These are phyloP conservation scores for Ormyrus thymus DNA, from an alignment of 2,888 invertebrate genomes.

Conservation along the genomic window DNA sequence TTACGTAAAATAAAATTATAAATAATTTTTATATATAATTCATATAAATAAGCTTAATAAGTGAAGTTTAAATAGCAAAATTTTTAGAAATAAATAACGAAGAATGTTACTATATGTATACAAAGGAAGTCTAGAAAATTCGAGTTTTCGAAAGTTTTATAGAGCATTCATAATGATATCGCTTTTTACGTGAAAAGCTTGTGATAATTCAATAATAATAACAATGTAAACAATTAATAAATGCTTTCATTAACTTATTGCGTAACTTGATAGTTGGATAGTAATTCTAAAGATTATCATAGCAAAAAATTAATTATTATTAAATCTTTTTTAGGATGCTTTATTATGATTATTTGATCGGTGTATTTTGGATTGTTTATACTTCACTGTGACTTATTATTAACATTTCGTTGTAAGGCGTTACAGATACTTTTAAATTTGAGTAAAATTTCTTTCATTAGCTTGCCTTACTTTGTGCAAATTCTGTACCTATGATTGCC, in stretches of 20 bases:
- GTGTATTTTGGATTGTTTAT: no score
- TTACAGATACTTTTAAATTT: no score
- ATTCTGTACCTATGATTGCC: conserved; percentile 28
- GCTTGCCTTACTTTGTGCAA: no score
- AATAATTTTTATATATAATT: conserved; percentile 37
- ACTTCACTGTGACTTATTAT: no score
- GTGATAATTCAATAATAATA: conserved; percentile 42
- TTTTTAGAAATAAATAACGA: conserved; percentile 30
- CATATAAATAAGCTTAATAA: conserved; percentile 23
- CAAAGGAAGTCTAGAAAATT: conserved; percentile 41
- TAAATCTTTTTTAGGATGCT: no score
- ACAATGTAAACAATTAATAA: conserved; percentile 18
- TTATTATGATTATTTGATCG: no score
- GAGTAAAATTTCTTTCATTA: no score
- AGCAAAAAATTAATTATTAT: no score
- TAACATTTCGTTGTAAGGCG: no score
- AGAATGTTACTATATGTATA: conserved; percentile 9
- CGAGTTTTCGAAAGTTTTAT: conserved; percentile 49
- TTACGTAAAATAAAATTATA: background rate
- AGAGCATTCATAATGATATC: conserved; percentile 31
- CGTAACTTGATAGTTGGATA: background rate
- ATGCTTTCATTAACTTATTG: background rate
- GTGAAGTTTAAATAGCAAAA: conserved; percentile 29
- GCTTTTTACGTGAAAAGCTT: conserved; percentile 47
- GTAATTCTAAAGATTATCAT: no score